Evolutionary conservation across 2,113 vertebrate species (phyloP), one percentile per base, ranked within the genome.

Genomic region (Capra hircus): DNA sequence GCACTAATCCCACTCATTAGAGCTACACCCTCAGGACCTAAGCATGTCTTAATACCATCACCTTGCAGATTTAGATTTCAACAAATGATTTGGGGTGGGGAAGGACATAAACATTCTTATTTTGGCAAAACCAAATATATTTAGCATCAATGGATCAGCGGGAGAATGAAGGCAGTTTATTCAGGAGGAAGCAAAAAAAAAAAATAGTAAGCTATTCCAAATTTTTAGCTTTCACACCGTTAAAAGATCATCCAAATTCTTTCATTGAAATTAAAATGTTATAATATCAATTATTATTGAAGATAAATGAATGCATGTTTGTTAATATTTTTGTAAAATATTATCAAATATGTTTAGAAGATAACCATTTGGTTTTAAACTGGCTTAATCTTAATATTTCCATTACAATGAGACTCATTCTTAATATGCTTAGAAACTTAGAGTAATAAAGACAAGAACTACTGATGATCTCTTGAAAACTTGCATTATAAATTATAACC

Each of bases 401-500:
- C 62, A 64, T 64, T 48, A 96, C 64, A 94, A 90, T 19, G 57
- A 11, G 30, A 27, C 1, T 2, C 50, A 82, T 17, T 77, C 11
- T 96, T 77, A 90, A 67, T 23, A 36, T 57, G 21, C 9, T 90
- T 78, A 71, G 62, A 82, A 92, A 10, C 19, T 77, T 85, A 80
- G 6, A 64, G 19, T 81, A 45, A 45, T 45, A 55, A 83, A 90
- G 4, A 83, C 25, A 90, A 86, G 28, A 97, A 84, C 23, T 48
- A 85, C 36, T 15, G 15, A 57, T 83, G 48, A 91, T 97, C 45
- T 77, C 52, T 86, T 87, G 50, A 90, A 45, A 2, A 74, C 27
- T 95, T 98, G 87, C 19, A 84, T 80, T 74, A 81, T 50, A 59
- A 96, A 96, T 98, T 90, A 57, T 81, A 93, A 82, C 60, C 25